phyloP scores from a whole-genome alignment of 1,140 invertebrate genomes.

The Linepithema humile region DNA sequence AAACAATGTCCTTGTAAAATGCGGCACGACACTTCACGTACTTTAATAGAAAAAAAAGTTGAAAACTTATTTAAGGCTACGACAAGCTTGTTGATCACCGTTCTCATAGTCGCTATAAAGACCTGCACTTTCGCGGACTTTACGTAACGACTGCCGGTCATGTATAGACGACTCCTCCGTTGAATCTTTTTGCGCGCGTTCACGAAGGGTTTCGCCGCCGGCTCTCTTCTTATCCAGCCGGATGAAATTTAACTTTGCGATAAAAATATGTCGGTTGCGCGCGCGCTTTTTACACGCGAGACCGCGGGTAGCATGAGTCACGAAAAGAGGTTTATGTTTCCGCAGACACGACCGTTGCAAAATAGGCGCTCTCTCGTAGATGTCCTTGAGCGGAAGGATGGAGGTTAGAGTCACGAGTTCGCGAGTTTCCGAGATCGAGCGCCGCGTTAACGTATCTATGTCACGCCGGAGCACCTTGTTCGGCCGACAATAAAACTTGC shows the following conservation, averaged over 20 bases:
- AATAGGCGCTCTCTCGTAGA: constrained; percentile 23
- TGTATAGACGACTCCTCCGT: not conserved
- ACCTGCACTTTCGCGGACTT: constrained; percentile 30
- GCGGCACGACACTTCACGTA: not conserved
- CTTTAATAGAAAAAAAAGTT: not conserved
- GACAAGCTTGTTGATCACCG: not conserved
- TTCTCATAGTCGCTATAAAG: not conserved
- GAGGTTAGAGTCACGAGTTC: constrained; percentile 53
- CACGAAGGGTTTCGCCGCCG: not conserved
- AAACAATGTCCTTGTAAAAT: not conserved
- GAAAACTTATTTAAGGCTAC: not conserved
- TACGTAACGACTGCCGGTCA: constrained; percentile 14
- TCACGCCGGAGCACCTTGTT: constrained; percentile 45
- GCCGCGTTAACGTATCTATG: constrained; percentile 48
- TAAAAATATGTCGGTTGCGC: constrained; percentile 24
- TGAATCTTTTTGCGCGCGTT: not conserved
- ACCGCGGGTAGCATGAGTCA: constrained; percentile 26
- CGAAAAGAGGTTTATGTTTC: constrained; percentile 39
- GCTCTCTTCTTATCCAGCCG: constrained; percentile 3
- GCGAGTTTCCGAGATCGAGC: constrained; percentile 25
- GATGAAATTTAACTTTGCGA: constrained; percentile 37
- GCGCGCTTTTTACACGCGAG: constrained; percentile 26
- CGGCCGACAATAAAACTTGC: constrained; percentile 6
- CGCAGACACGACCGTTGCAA: constrained; percentile 34
- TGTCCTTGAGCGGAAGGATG: constrained; percentile 47